Base-by-base conservation (phyloP, 92 coral and sea anemone species). In the Pocillopora grandis region DNA sequence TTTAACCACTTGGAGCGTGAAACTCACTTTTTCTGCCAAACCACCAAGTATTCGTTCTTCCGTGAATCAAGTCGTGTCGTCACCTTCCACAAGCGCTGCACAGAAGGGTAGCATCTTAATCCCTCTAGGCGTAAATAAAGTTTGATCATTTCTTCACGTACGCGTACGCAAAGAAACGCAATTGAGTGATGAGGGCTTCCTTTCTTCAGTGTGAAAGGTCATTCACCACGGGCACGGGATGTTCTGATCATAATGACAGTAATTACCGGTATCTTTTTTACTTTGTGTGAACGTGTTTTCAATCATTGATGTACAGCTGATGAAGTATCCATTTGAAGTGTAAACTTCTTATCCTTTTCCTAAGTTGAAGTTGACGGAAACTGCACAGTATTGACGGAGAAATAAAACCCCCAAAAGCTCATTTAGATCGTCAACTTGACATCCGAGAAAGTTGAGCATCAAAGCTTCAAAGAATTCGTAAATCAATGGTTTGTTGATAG, bases 101-200 rank as follows among this genome's bases (percentile, higher is more conserved):
- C 62, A 12, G 73, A 12, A 35, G 33, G 36, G 61, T 49, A 65
- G 42, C 14, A 21, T 17, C 33, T 7, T 64, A 64, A 66, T 79
- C 62, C 77, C 77, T 19, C 3, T 42, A 55, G 75, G 64, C 33
- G 70, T 59, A 58, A 71, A 81, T 81, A 23, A 81, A 80, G 72
- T 21, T 31, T 19, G 18, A 19, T 81, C 85, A 81, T 71, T 56
- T 71, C 71, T 71, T 60, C 85, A 81, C 78, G 85, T 81, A 71
- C 71, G 71, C 71, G 27, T 17, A 15, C 71, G 0, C 15, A 14
- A 59, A 48, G 60, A 81, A 71, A 59, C 85, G 62, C 17, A 42
- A 71, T 55, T 21, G 12, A 55, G 16, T 15, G 13, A 35, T 1
- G 12, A 15, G 14, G 56, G 55, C 18, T 36, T 37, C 42, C 75